Percentiles rank a stretch among this genome's conserved stretches.
These are phyloP conservation scores for Xestia c-nigrum DNA, from an alignment of 2,888 invertebrate genomes.

Conservation along the genomic window DNA sequence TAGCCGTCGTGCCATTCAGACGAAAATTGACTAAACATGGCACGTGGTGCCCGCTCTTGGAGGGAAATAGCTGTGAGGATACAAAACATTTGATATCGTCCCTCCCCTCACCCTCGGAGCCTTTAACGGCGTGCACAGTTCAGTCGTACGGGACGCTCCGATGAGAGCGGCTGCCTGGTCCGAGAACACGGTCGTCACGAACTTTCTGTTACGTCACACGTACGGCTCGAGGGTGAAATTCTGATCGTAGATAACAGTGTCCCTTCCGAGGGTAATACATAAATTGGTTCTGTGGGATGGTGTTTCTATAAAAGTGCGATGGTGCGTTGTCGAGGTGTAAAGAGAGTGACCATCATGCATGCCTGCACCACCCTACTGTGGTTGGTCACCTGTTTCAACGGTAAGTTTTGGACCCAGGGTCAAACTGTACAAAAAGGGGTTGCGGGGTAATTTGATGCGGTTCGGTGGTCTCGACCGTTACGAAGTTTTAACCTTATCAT, in stretches of 20 bases:
- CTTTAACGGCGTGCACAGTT: conserved; percentile 72
- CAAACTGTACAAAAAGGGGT: conserved; percentile 75
- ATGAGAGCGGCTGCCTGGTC: conserved; percentile 74
- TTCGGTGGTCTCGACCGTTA: conserved; percentile 76
- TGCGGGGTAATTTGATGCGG: conserved; percentile 74
- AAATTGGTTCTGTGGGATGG: conserved; percentile 83
- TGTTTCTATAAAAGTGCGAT: conserved; percentile 85
- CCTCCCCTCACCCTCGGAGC: conserved; percentile 77
- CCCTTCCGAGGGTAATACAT: conserved; percentile 68
- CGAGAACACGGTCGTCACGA: conserved; percentile 53
- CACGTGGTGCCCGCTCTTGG: conserved; percentile 83
- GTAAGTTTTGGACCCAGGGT: conserved; percentile 81
- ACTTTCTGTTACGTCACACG: conserved; percentile 87
- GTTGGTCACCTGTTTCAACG: conserved; percentile 85
- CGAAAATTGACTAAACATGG: conserved; percentile 85
- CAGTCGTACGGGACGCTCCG: conserved; percentile 81
- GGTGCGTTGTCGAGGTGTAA: conserved; percentile 83
- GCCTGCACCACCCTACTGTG: conserved; percentile 82
- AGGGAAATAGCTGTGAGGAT: conserved; percentile 84
- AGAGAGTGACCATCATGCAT: conserved; percentile 80
- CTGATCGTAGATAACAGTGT: conserved; percentile 74
- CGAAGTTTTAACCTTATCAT: conserved; percentile 58
- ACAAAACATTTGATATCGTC: conserved; percentile 85
- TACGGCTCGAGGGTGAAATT: conserved; percentile 77
- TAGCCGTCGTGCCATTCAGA: conserved; percentile 78